Percentiles rank a stretch among this genome's conserved stretches.
Evolutionary conservation across 2,797 vertebrate genomes (phyloP).

Genomic region (Rousettus madagascariensis): DNA sequence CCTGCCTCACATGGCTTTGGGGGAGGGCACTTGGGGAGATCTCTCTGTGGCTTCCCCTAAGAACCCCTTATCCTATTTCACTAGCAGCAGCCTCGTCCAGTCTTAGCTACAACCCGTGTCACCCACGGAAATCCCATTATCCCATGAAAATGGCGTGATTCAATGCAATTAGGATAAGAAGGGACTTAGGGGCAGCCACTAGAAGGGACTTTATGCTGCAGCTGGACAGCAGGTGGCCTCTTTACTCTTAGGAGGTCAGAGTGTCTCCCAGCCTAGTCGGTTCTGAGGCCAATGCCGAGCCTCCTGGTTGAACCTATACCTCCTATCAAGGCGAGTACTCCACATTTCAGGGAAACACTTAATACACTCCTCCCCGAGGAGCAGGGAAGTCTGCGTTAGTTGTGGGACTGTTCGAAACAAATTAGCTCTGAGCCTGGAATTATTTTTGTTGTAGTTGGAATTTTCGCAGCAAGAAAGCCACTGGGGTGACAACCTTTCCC

Average conservation of each 20-base stretch:
- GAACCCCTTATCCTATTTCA: conserved; percentile 76
- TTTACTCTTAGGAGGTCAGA: neutral
- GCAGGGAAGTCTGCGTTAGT: neutral
- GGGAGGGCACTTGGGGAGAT: neutral
- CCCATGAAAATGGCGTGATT: conserved; percentile 82
- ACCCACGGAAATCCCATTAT: conserved; percentile 82
- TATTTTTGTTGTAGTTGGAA: neutral
- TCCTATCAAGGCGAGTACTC: neutral
- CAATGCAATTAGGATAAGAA: conserved; percentile 82
- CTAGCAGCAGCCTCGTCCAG: conserved; percentile 72
- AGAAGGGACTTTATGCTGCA: neutral
- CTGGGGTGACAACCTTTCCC: neutral
- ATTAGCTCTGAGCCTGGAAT: neutral
- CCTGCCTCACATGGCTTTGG: neutral
- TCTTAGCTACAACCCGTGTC: conserved; percentile 78
- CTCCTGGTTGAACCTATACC: neutral
- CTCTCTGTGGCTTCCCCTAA: neutral
- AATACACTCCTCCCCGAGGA: neutral
- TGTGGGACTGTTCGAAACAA: neutral
- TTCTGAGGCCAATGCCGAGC: neutral
- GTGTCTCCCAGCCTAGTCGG: neutral
- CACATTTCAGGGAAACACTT: neutral
- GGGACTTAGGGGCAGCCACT: neutral
- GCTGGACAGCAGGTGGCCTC: neutral
- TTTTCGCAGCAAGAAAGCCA: neutral